Conservation (phyloP, 1,140 invertebrate genomes). For the Bombus sibiricus region DNA sequence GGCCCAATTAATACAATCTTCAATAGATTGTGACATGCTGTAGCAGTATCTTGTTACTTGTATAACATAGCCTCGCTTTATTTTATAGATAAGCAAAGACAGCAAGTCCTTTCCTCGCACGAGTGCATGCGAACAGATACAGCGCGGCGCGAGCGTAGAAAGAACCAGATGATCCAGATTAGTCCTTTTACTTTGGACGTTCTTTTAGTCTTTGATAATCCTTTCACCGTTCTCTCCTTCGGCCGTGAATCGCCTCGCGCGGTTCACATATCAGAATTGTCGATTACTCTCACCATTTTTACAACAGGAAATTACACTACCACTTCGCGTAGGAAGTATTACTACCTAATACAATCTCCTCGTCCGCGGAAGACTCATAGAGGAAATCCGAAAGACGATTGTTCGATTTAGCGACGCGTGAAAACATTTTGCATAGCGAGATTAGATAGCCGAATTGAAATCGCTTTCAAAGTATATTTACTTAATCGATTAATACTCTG, state of each 20-base stretch:
- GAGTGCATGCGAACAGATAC: background rate
- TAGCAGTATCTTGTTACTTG: background rate
- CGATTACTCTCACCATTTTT: conserved; percentile 54
- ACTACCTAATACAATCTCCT: conserved; percentile 22
- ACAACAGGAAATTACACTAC: conserved; percentile 63
- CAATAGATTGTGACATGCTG: background rate
- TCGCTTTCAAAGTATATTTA: background rate
- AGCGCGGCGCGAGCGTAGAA: background rate
- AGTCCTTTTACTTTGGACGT: conserved; percentile 50
- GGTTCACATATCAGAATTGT: conserved; percentile 55
- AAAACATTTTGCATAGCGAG: background rate
- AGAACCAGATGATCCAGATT: conserved; percentile 60
- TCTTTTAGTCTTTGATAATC: conserved; percentile 46
- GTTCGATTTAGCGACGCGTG: background rate
- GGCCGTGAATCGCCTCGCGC: conserved; percentile 46
- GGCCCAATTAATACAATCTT: too few relatives aligned
- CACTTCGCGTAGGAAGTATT: conserved; percentile 31
- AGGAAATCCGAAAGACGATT: background rate
- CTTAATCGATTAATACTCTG: background rate
- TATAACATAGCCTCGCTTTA: background rate
- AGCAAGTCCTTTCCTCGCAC: background rate
- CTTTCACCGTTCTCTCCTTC: conserved; percentile 59
- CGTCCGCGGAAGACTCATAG: background rate
- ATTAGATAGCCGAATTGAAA: background rate
- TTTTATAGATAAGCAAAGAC: too few relatives aligned